Conservation (phyloP, 2,113 vertebrate species). For the Potamarius usumacintae region DNA sequence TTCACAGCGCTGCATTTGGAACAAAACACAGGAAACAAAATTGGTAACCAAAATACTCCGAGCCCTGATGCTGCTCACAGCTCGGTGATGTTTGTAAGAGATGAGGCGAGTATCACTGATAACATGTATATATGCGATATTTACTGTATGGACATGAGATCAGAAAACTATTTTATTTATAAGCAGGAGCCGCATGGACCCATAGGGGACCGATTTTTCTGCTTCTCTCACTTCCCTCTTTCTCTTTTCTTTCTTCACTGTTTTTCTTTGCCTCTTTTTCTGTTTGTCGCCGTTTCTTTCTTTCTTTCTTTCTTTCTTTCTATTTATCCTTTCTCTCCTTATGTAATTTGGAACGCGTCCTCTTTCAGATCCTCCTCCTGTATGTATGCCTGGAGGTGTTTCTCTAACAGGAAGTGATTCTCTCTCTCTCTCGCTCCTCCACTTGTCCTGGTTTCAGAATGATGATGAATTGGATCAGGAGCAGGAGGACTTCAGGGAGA, state of each 20-base stretch:
- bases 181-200: too few species aligned
- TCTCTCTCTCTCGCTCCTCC: background rate
- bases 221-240: background rate
- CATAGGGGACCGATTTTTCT: too few species aligned
- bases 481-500: conserved; percentile 10
- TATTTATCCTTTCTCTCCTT: background rate
- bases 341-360: background rate
- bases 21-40: too few species aligned
- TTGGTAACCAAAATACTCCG: too few species aligned
- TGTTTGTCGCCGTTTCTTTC: background rate
- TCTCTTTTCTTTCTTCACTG: background rate
- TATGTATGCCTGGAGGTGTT: background rate
- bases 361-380: background rate
- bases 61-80: too few species aligned
- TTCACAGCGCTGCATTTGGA: too few species aligned
- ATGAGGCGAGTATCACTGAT: too few species aligned
- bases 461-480: conserved; percentile 7
- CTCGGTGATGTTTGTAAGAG: too few species aligned
- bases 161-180: too few species aligned
- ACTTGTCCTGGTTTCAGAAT: background rate
- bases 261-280: background rate
- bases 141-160: too few species aligned
- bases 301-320: background rate
- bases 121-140: too few species aligned
- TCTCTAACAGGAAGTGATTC: background rate